Percentiles rank a stretch among this genome's conserved stretches.
Conservation (phyloP, 2,113 vertebrate genomes). For the Chloebia gouldiae region DNA sequence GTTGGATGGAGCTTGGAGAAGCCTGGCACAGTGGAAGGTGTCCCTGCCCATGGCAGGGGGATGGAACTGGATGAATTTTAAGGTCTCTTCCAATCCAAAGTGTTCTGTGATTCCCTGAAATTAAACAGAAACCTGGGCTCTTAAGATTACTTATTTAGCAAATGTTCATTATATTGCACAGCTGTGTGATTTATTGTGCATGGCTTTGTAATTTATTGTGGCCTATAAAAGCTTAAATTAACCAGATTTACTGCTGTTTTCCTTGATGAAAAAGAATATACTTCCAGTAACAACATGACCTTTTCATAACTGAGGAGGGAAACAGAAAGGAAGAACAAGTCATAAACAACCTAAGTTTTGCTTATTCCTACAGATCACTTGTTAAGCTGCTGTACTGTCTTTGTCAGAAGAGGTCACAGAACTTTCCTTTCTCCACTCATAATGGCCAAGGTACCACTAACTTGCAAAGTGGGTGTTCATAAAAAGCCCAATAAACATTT, state of each 20-base stretch:
- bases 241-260: neutral
- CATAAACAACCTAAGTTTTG: neutral
- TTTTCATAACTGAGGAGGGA: neutral
- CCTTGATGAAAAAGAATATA: neutral
- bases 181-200: neutral
- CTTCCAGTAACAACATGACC: neutral
- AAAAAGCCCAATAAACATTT: neutral
- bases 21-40: accelerated
- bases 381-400: neutral
- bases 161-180: neutral
- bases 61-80: neutral
- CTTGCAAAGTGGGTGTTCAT: neutral
- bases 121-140: neutral
- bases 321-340: neutral
- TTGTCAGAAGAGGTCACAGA: neutral
- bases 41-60: neutral
- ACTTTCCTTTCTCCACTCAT: neutral
- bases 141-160: neutral
- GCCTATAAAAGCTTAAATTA: neutral
- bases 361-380: neutral
- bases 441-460: neutral
- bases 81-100: neutral
- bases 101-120: neutral
- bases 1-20: accelerated
- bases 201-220: neutral